Evolutionary conservation across 2,113 vertebrate species (phyloP).

Genomic region (Paradisaea rubra): DNA sequence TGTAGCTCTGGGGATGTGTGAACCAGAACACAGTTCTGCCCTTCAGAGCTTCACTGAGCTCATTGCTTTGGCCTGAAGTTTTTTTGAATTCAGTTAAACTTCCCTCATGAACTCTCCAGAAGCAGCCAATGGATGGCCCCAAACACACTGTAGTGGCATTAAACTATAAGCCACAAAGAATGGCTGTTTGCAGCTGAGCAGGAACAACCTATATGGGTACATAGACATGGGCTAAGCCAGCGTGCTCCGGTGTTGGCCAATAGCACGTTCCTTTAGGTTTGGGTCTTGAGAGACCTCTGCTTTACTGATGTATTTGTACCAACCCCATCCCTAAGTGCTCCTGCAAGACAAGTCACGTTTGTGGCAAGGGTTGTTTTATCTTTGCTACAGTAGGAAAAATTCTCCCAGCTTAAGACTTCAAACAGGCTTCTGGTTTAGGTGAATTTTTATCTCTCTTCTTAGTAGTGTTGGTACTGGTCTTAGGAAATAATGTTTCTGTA

Average conservation of each 20-base stretch:
- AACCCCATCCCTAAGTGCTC: not conserved
- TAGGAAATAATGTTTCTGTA: not conserved
- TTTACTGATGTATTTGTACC: not conserved
- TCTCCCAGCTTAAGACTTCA: not conserved
- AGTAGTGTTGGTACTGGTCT: not conserved
- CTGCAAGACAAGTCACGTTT: not conserved
- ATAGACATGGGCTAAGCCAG: fast-evolving
- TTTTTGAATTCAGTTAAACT: not conserved
- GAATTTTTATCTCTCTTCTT: not conserved
- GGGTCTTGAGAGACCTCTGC: not conserved
- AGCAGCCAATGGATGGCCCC: not conserved
- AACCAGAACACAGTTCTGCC: not conserved
- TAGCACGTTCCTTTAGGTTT: fast-evolving
- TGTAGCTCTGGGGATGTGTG: not conserved
- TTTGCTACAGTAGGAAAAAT: not conserved
- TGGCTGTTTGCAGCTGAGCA: not conserved
- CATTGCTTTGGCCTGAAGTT: not conserved
- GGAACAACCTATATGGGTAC: fast-evolving
- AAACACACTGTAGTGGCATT: not conserved
- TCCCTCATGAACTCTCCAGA: not conserved
- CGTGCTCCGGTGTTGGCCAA: fast-evolving
- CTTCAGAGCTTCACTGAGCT: not conserved
- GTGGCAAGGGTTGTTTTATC: not conserved
- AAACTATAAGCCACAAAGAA: not conserved
- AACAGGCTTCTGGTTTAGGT: not conserved